Conservation (phyloP, 2,888 invertebrate species). For the Mythimna vitellina region DNA sequence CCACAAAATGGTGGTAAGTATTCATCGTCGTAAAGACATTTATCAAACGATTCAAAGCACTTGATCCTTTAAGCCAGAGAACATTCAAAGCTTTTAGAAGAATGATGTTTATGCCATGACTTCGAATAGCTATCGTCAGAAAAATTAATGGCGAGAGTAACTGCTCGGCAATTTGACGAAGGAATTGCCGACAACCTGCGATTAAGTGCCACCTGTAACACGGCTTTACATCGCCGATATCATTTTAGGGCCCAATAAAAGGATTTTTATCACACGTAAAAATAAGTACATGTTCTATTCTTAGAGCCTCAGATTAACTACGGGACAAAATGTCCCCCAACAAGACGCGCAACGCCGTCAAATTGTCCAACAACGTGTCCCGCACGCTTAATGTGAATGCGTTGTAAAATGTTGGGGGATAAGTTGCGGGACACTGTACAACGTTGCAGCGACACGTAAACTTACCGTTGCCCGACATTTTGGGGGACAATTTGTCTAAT, state of each 20-base stretch:
- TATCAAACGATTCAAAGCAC: constrained; percentile 77
- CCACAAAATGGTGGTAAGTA: constrained; percentile 64
- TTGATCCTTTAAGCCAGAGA: constrained; percentile 77
- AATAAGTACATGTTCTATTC: constrained; percentile 45
- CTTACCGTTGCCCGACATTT: too few relatives aligned
- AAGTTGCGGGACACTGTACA: too few relatives aligned
- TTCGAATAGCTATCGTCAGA: constrained; percentile 78
- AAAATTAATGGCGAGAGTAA: constrained; percentile 80
- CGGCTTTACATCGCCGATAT: constrained; percentile 69
- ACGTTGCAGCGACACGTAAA: too few relatives aligned
- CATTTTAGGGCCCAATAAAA: constrained; percentile 72
- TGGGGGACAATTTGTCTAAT: too few relatives aligned
- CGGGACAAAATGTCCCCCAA: too few relatives aligned
- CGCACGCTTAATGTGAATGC: too few relatives aligned
- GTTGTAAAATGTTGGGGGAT: too few relatives aligned
- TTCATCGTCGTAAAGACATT: constrained; percentile 70
- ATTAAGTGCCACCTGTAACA: constrained; percentile 71
- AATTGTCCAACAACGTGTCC: too few relatives aligned
- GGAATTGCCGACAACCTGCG: constrained; percentile 73
- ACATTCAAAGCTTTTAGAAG: constrained; percentile 73
- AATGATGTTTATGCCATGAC: constrained; percentile 78
- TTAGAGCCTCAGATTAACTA: background rate
- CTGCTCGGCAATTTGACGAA: constrained; percentile 73
- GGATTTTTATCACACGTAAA: constrained; percentile 50
- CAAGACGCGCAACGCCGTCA: too few relatives aligned